Evolutionary conservation across 2,888 invertebrate genomes (phyloP).

Genomic region (Dynastes hyllus): DNA sequence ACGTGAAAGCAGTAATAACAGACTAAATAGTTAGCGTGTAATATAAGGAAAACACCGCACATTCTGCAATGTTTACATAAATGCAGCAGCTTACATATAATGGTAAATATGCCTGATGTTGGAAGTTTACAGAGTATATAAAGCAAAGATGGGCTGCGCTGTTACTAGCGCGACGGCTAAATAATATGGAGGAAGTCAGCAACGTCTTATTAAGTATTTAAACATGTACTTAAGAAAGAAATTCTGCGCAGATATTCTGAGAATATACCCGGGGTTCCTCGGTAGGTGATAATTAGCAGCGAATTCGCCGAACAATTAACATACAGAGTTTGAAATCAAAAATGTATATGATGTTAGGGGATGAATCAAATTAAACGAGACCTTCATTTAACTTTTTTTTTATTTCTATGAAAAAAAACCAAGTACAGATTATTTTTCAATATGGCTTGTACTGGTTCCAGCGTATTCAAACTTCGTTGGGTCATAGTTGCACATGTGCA

Average conservation of each 20-base stretch:
- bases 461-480: too few species aligned
- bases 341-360: too few species aligned
- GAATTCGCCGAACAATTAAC: too few species aligned
- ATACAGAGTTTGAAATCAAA: too few species aligned
- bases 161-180: not conserved
- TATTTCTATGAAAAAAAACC: too few species aligned
- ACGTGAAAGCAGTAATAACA: not conserved
- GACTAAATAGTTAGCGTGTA: not conserved
- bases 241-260: not conserved
- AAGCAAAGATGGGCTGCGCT: not conserved
- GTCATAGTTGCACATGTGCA: too few species aligned
- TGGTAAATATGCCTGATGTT: not conserved
- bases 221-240: not conserved
- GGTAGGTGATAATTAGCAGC: too few species aligned
- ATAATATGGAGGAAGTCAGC: not conserved
- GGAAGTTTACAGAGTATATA: not conserved
- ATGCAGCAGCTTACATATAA: conserved; percentile 4
- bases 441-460: too few species aligned
- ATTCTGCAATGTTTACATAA: conserved; percentile 1
- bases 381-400: too few species aligned
- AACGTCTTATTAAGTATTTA: not conserved
- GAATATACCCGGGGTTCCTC: too few species aligned
- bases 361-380: too few species aligned
- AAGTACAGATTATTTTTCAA: too few species aligned
- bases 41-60: not conserved